phyloP scores from a whole-genome alignment of 1,140 invertebrate genomes.

The Teleogryllus occipitalis region DNA sequence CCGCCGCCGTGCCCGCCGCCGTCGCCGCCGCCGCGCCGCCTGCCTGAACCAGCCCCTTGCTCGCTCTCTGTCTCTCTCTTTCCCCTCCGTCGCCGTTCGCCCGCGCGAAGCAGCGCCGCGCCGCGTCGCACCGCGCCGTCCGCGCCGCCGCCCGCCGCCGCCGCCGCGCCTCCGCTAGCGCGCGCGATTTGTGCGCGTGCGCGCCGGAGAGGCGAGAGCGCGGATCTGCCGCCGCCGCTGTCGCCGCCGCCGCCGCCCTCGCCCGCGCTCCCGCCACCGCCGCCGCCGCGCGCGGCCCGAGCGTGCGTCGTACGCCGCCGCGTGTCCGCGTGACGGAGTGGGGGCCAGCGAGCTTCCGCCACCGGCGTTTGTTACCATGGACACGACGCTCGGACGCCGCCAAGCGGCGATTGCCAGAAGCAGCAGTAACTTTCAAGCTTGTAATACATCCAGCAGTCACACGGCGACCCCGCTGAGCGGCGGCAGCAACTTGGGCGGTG shows the following conservation, averaged over 20 bases:
- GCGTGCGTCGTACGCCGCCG: neutral
- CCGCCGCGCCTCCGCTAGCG: no score
- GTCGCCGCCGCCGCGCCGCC: no score
- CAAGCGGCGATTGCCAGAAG: slow-evolving; percentile 12
- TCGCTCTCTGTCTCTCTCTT: no score
- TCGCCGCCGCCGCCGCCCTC: no score
- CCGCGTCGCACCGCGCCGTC: neutral
- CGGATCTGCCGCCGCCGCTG: no score
- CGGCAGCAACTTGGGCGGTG: neutral
- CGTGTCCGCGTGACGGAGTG: neutral
- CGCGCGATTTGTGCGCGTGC: no score
- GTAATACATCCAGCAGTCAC: neutral
- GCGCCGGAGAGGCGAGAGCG: no score
- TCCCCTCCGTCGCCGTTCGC: no score
- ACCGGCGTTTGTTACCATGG: slow-evolving; percentile 12
- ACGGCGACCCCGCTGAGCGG: neutral
- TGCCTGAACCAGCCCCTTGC: no score
- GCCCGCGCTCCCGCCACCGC: no score
- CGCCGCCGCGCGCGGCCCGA: neutral
- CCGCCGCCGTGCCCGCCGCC: no score
- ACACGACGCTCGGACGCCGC: slow-evolving; percentile 19
- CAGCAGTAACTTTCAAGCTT: neutral
- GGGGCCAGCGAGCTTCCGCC: neutral
- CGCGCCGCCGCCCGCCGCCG: neutral
- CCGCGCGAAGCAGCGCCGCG: no score